phyloP scores from a whole-genome alignment of 2,888 invertebrate genomes.

The Melanostoma scalare region DNA sequence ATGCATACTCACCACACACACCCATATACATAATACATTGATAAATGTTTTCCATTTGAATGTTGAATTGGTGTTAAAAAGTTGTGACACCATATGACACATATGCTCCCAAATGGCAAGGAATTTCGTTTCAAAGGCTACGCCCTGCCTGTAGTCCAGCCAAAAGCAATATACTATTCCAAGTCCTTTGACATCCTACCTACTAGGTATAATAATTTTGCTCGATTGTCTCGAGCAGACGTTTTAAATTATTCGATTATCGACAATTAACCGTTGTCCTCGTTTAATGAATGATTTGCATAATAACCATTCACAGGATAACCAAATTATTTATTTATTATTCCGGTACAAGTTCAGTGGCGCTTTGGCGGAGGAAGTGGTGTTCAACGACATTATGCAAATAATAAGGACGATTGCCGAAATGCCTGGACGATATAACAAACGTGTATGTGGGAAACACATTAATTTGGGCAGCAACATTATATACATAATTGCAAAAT shows the following conservation, averaged over 20 bases:
- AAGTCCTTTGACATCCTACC: constrained; percentile 33
- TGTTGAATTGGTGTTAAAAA: no score
- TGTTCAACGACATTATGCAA: constrained; percentile 51
- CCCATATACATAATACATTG: no score
- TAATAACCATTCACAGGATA: constrained; percentile 63
- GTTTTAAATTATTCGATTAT: constrained; percentile 67
- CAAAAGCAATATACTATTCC: background rate
- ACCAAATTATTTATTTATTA: constrained; percentile 60
- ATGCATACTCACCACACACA: no score
- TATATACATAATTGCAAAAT: constrained; percentile 22
- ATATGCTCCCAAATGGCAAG: no score
- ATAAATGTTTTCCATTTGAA: no score
- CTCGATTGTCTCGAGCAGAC: constrained; percentile 59
- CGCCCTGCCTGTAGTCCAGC: no score
- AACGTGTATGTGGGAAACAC: constrained; percentile 11
- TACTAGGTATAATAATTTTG: constrained; percentile 34
- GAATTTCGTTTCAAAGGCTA: no score
- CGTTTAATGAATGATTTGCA: constrained; percentile 62
- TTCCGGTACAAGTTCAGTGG: constrained; percentile 34
- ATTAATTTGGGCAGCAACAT: constrained; percentile 25
- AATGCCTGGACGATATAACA: constrained; percentile 21
- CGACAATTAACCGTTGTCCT: constrained; percentile 62
- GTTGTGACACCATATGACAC: no score
- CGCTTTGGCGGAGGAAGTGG: background rate
- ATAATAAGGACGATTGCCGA: constrained; percentile 43